Evolutionary conservation across 2,888 invertebrate genomes (phyloP).

Genomic region (Monopis laevigella): DNA sequence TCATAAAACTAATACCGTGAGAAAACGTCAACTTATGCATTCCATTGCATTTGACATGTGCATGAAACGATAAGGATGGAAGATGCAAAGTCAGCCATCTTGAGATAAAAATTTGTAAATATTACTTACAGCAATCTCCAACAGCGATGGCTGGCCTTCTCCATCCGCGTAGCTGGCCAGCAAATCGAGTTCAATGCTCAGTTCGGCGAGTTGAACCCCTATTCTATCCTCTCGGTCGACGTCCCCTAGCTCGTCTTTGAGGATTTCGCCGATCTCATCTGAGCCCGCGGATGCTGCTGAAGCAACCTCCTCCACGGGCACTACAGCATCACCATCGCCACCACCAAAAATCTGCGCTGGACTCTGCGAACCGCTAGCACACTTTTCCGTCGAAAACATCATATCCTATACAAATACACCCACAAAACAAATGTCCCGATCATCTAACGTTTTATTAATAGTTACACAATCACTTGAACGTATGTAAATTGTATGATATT

Average conservation of each 20-base stretch:
- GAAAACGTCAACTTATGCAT: no score
- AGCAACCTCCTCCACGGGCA: conserved; percentile 51
- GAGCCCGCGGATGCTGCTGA: conserved; percentile 55
- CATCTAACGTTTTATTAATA: conserved; percentile 55
- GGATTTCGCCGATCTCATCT: conserved; percentile 56
- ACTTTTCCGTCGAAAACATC: conserved; percentile 62
- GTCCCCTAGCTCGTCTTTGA: conserved; percentile 49
- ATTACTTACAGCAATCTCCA: conserved; percentile 56
- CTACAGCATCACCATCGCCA: no score
- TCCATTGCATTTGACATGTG: no score
- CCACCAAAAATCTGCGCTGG: conserved; percentile 41
- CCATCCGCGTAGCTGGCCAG: conserved; percentile 53
- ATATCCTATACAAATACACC: conserved; percentile 44
- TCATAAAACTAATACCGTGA: no score
- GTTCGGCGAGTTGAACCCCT: conserved; percentile 51
- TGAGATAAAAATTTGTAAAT: neutral
- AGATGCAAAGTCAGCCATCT: conserved; percentile 8
- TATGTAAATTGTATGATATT: conserved; percentile 38
- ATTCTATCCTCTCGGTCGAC: conserved; percentile 31
- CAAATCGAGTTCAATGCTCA: conserved; percentile 53
- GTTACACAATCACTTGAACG: conserved; percentile 44
- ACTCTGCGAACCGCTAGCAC: conserved; percentile 42
- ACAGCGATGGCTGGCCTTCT: conserved; percentile 47
- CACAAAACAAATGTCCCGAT: conserved; percentile 38
- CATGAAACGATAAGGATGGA: no score